Conservation (phyloP, 2,113 vertebrate species). For the Dinomys branickii region DNA sequence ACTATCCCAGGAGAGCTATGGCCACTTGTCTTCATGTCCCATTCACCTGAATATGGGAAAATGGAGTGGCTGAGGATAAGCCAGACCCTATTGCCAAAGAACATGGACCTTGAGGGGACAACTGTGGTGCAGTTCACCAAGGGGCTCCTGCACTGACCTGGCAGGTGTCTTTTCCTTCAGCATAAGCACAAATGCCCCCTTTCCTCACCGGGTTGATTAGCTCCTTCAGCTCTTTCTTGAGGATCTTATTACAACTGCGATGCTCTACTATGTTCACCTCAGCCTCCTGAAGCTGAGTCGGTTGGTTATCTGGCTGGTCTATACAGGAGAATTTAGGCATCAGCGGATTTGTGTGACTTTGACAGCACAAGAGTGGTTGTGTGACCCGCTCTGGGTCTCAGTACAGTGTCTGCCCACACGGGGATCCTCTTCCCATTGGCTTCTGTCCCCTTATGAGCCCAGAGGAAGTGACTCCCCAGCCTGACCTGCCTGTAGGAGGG, state of each 20-base stretch:
- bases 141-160: conserved; percentile 54
- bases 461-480: not conserved
- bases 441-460: not conserved
- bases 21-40: not conserved
- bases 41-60: not conserved
- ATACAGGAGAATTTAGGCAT: not conserved
- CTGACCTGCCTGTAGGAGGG: not conserved
- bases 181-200: conserved; percentile 58
- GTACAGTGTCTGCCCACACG: not conserved
- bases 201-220: rapidly evolving
- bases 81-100: not conserved
- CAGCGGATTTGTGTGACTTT: not conserved
- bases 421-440: not conserved
- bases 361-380: not conserved
- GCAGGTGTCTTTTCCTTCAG: conserved; percentile 60
- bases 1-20: not conserved
- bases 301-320: rapidly evolving
- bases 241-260: not conserved
- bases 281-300: not conserved
- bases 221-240: rapidly evolving
- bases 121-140: not conserved
- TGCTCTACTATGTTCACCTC: not conserved
- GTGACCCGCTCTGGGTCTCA: not conserved
- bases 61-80: not conserved
- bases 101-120: not conserved